phyloP scores from a whole-genome alignment of 1,140 invertebrate genomes.

The Nomia melanderi region DNA sequence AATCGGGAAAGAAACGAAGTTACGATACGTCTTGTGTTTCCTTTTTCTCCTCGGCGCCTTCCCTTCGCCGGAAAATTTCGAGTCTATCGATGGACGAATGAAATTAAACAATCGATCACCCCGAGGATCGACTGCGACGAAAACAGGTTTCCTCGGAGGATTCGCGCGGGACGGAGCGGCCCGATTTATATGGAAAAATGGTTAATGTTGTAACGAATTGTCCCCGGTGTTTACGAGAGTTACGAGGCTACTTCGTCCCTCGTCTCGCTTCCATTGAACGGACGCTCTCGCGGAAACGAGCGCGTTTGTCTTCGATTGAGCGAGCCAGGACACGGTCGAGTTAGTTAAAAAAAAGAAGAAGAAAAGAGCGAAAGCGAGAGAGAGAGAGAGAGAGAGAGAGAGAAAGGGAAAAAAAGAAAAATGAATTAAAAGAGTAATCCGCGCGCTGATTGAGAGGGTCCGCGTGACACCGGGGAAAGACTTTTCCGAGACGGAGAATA shows the following conservation, averaged over 20 bases:
- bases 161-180: not conserved
- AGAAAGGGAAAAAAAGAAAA: constrained; percentile 51
- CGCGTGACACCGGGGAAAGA: constrained; percentile 36
- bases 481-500: constrained; percentile 63
- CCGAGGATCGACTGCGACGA: not conserved
- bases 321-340: constrained; percentile 58
- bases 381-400: constrained; percentile 2
- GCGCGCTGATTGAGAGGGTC: constrained; percentile 72
- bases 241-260: constrained; percentile 51
- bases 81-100: not conserved
- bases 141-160: not conserved
- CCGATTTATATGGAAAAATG: constrained; percentile 12
- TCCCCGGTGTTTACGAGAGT: constrained; percentile 7
- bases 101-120: not conserved
- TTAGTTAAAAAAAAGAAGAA: constrained; percentile 59
- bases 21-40: constrained; percentile 63
- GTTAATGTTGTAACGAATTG: constrained; percentile 12
- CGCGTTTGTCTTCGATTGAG: constrained; percentile 34
- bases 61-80: constrained; percentile 18
- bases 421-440: constrained; percentile 79
- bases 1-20: constrained; percentile 13
- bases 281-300: constrained; percentile 8
- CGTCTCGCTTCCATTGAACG: constrained; percentile 44
- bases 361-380: not conserved
- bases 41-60: not conserved